Base-by-base conservation (phyloP, 2,113 vertebrate genomes). In the Corynorhinus townsendii region DNA sequence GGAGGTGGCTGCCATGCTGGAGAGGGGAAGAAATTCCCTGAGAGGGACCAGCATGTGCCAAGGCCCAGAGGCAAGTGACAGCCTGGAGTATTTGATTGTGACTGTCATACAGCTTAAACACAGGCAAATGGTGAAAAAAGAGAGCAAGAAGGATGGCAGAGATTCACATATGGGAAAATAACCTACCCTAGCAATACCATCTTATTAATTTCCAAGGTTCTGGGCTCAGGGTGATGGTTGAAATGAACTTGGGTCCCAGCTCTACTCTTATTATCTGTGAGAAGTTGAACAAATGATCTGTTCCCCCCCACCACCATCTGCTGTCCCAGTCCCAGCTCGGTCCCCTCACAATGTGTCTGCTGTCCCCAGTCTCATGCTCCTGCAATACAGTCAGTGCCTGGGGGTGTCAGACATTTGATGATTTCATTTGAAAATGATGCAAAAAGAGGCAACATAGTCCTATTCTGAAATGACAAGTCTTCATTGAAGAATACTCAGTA, bases 1-100 rank as follows among this genome's bases (percentile, higher is more conserved):
- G n/a, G n/a, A n/a, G n/a, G 35, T 1, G 8, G 2, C 52, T 9
- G 1, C 28, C 19, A 2, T 2, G 16, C 7, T 10, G 12, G 35
- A 52, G 33, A 43, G 5, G 26, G 45, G 38, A 76, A 52, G 52
- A 71, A 22, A 40, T n/a, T 93, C 30, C 66, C 35, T 12, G 24
- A 68, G 54, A 5, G 43, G 4, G 2, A 16, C 20, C 40, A 86
- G 75, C 54, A 7, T 12, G 40, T 35, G n/a, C 54, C 54, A 59
- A 33, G 35, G 22, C 11, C 24, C 10, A 45, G 43, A 71, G 24
- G 47, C 22, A 52, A 11, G 49, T 54, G 52, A 76, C 1, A 45
- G 12, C 24, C 77, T 59, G 15, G 22, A 33, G 7, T 62, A 10
- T 49, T 33, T 45, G 30, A 22, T 28, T 33, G 10, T 9, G 38